Evolutionary conservation across 2,797 vertebrate species (phyloP).

Genomic region (Clamator glandarius): DNA sequence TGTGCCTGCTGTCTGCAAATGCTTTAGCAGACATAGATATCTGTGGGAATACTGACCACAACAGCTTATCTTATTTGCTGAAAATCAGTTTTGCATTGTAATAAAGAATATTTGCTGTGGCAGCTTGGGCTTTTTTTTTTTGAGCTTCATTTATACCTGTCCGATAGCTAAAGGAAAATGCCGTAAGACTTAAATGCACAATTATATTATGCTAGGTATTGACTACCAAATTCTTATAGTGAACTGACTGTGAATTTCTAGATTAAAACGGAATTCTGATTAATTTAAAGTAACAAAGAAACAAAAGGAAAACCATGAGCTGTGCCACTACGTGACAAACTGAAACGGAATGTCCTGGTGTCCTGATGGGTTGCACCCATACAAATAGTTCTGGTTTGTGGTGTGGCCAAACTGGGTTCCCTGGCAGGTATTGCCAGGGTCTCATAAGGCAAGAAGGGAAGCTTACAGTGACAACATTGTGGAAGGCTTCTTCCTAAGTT

Average conservation of each 20-base stretch:
- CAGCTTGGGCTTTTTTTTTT: background rate
- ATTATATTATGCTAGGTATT: background rate
- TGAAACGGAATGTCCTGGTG: background rate
- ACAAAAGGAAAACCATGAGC: background rate
- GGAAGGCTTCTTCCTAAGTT: background rate
- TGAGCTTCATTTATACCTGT: conserved; percentile 45
- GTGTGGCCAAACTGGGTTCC: background rate
- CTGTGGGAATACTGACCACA: conserved; percentile 44
- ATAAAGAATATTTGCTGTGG: conserved; percentile 51
- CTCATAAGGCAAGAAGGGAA: background rate
- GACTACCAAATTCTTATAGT: background rate
- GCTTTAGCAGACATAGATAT: background rate
- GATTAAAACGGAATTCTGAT: conserved; percentile 26
- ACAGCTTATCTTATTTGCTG: conserved; percentile 53
- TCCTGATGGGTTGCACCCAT: rapidly evolving
- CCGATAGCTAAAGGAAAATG: conserved; percentile 43
- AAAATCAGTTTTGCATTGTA: conserved; percentile 54
- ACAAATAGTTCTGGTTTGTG: background rate
- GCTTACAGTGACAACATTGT: rapidly evolving
- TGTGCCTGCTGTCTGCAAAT: conserved; percentile 26
- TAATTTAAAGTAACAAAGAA: background rate
- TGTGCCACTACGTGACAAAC: rapidly evolving
- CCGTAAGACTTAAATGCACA: background rate
- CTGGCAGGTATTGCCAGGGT: background rate
- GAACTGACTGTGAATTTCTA: conserved; percentile 18